A percentile compares a stretch with the other conserved stretches of the same genome.
phyloP scores from a whole-genome alignment of 2,888 invertebrate species.

The Leptinotarsa rubiginosa region DNA sequence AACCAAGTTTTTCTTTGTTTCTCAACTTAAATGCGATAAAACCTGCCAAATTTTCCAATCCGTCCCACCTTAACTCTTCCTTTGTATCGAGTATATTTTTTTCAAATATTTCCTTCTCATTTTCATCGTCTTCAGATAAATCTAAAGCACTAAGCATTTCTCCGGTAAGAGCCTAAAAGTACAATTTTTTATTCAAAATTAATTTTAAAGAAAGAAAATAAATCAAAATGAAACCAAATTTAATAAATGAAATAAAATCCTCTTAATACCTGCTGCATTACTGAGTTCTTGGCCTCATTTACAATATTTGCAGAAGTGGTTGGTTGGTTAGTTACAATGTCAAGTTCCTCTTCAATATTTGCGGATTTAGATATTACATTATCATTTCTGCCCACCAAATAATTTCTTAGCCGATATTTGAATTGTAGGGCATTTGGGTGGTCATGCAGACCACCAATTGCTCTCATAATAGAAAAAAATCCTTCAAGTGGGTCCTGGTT shows the following conservation, averaged over 20 bases:
- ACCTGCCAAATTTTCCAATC: slow-evolving; percentile 48
- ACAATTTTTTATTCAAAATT: neutral
- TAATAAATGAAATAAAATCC: neutral
- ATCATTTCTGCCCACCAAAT: slow-evolving; percentile 37
- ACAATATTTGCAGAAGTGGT: neutral
- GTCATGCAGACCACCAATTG: slow-evolving; percentile 45
- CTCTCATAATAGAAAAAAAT: slow-evolving; percentile 43
- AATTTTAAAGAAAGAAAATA: neutral
- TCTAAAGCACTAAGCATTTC: slow-evolving; percentile 22
- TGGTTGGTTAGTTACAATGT: neutral
- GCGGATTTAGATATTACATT: slow-evolving; percentile 44
- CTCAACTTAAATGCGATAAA: slow-evolving; percentile 48
- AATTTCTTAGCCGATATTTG: slow-evolving; percentile 41
- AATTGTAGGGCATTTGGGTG: slow-evolving; percentile 46
- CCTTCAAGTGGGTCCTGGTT: slow-evolving; percentile 43
- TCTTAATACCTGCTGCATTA: neutral
- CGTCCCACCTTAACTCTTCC: slow-evolving; percentile 44
- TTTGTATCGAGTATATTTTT: slow-evolving; percentile 1
- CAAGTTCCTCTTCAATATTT: slow-evolving; percentile 30
- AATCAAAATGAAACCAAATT: slow-evolving; percentile 1
- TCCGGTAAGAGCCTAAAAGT: slow-evolving; percentile 21
- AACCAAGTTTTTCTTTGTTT: slow-evolving; percentile 42
- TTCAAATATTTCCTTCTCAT: neutral
- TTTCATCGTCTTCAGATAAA: slow-evolving; percentile 4
- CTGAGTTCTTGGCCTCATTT: slow-evolving; percentile 19